Base-by-base conservation (phyloP, 2,797 vertebrate genomes). In the Taenioides sp. region DNA sequence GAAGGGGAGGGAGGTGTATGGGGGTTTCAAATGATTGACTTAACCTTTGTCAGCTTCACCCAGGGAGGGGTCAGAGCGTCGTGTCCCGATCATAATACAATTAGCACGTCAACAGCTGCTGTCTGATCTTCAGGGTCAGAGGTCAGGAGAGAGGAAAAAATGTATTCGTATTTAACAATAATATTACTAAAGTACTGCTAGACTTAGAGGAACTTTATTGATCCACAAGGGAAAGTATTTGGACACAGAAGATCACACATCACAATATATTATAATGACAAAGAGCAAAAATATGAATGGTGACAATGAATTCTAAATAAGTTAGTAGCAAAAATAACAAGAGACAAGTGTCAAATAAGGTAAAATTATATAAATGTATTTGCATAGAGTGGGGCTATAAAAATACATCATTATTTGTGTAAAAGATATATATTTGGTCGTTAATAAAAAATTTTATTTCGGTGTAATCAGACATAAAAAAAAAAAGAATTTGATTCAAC, bases 11-110 rank as follows among this genome's bases (percentile, higher is more conserved):
- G 18, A 1, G 34, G 28, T 31, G 2, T 31, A 6, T 31, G 60
- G 40, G 92, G 83, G 77, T 77, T 65, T 66, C 89, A 89, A 89
- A 83, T 91, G 92, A 94, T 93, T 92, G 96, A 92, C 87, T 96
- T 96, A 95, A 96, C 95, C 96, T 96, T 93, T 94, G 95, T 93
- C 92, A 92, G 92, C 87, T 88, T 93, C 92, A 91, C 93, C 94
- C 95, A 93, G 94, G 91, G 89, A 91, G 92, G 92, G 95, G 87
- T 92, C 94, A 94, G 95, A 94, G 87, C 92, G 95, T 88, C 92
- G 85, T 92, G 95, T 96, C 94, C 93, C 93, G 92, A 95, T 95
- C 93, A 93, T 94, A 96, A 95, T 94, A 94, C 95, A 96, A 95
- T 96, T 96, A 96, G 95, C 94, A 92, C 94, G 84, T 94, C 94